Base-by-base conservation (phyloP, 1,140 invertebrate species). In the Macrosteles quadrilineatus region DNA sequence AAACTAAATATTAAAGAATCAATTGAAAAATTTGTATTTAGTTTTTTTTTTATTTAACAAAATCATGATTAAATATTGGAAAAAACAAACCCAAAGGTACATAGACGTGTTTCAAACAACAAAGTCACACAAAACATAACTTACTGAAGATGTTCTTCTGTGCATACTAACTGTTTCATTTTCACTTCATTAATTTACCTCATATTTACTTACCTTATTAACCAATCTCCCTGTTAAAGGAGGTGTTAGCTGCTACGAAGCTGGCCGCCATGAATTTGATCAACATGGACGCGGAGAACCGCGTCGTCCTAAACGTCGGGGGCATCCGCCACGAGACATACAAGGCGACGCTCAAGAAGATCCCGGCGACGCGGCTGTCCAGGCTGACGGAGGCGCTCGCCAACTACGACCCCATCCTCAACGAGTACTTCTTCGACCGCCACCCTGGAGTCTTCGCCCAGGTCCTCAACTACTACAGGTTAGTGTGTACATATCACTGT, bases 371-470 rank as follows among this genome's bases (percentile, higher is more conserved):
- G 1, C 82, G 96, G 70, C 83, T 97, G 64, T 96, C 94, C 23
- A 82, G 93, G 62, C 85, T 97, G 50, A 97, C 95, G 6, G 94
- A 96, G 81, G 90, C 91, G 25, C 83, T 97, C 71, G 94, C 91
- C 75, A 98, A 98, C 82, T 98, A 98, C 82, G 96, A 98, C 84
- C 94, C 95, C 14, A 91, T 97, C 75, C 85, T 98, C 72, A 98
- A 98, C 82, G 97, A 99, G 83, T 99, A 98, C 85, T 99, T 98
- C 88, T 99, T 99, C 83, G 97, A 99, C 83, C 83, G 97, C 73
- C 97, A 99, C 85, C 97, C 97, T 0, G 96, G 96, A 2, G 97
- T 99, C 71, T 99, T 99, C 82, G 96, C 95, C 57, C 96, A 93
- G 84, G 92, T 95, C 73, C 87, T 94, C 78, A 94, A 94, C 80